Evolutionary conservation across 2,113 vertebrate genomes (phyloP).

Genomic region (Callospermophilus lateralis): DNA sequence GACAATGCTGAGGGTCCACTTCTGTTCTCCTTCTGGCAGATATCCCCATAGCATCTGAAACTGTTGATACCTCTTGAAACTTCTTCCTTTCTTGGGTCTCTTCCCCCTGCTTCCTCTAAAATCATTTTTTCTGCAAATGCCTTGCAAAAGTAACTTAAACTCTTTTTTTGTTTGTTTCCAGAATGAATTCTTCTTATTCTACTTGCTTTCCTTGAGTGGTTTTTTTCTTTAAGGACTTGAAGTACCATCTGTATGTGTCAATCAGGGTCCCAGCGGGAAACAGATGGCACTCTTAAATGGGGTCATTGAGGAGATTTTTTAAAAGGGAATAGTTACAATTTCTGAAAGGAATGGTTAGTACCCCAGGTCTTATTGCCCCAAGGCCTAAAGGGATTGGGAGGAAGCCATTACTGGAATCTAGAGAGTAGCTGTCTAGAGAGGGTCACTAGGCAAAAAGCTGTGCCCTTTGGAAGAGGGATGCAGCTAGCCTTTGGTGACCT

Average conservation of each 20-base stretch:
- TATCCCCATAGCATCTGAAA: neutral
- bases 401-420: neutral
- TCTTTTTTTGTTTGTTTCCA: neutral
- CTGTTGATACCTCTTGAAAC: neutral
- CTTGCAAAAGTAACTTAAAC: slow-evolving; percentile 21
- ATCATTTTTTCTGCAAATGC: slow-evolving; percentile 34
- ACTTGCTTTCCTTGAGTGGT: neutral
- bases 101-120: neutral
- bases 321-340: neutral
- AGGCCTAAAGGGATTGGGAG: neutral
- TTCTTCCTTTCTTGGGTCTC: neutral
- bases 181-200: neutral
- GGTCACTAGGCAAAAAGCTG: neutral
- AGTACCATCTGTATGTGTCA: neutral
- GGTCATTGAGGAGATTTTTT: slow-evolving; percentile 23
- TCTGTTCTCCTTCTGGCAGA: neutral
- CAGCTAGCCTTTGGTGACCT: neutral
- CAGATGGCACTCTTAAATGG: neutral
- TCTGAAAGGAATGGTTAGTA: neutral
- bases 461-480: neutral
- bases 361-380: neutral
- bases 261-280: neutral
- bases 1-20: neutral
- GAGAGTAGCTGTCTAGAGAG: neutral
- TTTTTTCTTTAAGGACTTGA: slow-evolving; percentile 42